Evolutionary conservation across 2,888 invertebrate species (phyloP), one percentile per base, ranked within the genome.

Genomic region (Diabrotica balteata): DNA sequence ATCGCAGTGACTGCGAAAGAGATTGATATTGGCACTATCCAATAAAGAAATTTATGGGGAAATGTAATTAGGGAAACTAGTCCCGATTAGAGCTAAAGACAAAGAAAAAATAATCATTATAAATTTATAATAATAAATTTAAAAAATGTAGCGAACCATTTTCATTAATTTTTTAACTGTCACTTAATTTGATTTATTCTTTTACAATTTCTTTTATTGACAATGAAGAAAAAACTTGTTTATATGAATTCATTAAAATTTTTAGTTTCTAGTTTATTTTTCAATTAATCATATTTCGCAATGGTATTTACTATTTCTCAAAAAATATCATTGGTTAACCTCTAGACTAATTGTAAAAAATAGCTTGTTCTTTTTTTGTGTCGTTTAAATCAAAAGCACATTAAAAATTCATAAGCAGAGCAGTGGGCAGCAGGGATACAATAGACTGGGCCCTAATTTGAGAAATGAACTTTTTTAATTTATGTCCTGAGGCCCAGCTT

Each of bases 401-500:
- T 63, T 63, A 63, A 57, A 63, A 45, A 42, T 63, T 63, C 57
- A 57, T 57, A 63, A 46, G 51, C 45, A n/a, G 43, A 63, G 57
- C 22, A 49, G 55, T 63, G 63, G 63, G 55, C 55, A 55, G 63
- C 50, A 57, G 32, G 63, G 51, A 63, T 57, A 63, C 51, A 63
- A 63, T 63, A 53, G 57, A 10, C 44, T 45, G 50, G 43, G 50
- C 50, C 51, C 63, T 63, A 63, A 61, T 69, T 63, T 63, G 55
- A 45, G 57, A 63, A 44, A 17, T 63, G 42, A 51, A 57, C 43
- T 63, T 76, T 32, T 76, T 78, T 78, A 79, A 80, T 80, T 80
- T 78, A 80, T 79, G 75, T 77, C 79, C 73, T 60, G 69, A 70
- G 78, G 79, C 77, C 71, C 45, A 74, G 68, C 78, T 79, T 80